A percentile compares a stretch with the other conserved stretches of the same genome.
phyloP scores from a whole-genome alignment of 2,113 vertebrate species.

The Microcebus griseorufus region DNA sequence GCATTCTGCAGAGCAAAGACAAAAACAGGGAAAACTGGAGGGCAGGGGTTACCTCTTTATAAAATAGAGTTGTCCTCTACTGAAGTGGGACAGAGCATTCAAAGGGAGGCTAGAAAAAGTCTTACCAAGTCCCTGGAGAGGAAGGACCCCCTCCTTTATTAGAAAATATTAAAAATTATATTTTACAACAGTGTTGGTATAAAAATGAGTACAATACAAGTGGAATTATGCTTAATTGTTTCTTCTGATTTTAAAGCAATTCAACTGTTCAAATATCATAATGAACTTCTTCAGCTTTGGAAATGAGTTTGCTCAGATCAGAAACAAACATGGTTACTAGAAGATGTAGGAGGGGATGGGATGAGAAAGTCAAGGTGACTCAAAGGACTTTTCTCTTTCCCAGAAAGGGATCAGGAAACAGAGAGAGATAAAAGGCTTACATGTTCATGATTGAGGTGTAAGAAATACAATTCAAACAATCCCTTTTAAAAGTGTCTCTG shows the following conservation, averaged over 20 bases:
- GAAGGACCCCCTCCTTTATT: background rate
- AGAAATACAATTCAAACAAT: background rate
- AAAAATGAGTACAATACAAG: background rate
- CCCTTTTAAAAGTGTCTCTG: background rate
- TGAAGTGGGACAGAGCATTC: background rate
- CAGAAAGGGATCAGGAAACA: background rate
- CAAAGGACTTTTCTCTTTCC: background rate
- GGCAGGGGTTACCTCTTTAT: background rate
- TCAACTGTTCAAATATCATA: background rate
- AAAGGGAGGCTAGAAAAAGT: background rate
- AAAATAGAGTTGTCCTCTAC: background rate
- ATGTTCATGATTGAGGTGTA: background rate
- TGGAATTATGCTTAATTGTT: background rate
- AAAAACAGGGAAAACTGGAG: background rate
- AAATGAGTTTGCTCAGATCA: background rate
- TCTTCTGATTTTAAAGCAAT: constrained; percentile 14
- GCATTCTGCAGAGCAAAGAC: background rate
- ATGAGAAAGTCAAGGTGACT: background rate
- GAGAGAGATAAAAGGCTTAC: background rate
- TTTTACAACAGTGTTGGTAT: background rate
- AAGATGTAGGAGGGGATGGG: background rate
- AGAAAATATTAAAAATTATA: background rate
- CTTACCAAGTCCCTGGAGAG: background rate
- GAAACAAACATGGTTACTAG: background rate
- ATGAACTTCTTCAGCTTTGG: background rate